These are phyloP conservation scores for Xiphorhynchus elegans DNA, from an alignment of 2,113 vertebrate species.

Conservation along the genomic window DNA sequence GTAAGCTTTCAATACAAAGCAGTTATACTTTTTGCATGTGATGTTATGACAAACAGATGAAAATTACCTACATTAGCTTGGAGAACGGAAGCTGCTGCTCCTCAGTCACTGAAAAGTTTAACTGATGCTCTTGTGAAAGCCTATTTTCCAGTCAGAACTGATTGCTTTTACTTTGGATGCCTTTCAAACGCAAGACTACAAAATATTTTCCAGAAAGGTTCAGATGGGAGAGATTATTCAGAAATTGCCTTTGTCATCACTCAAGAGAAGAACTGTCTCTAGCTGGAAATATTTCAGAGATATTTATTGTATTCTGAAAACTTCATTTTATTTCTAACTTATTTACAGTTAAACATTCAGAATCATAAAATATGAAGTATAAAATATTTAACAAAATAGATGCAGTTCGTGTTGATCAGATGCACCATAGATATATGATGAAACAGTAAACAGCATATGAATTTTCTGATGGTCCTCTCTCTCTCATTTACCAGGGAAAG, in stretches of 20 bases:
- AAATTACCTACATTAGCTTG: background rate
- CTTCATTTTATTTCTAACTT: conserved; percentile 70
- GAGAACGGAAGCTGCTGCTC: background rate
- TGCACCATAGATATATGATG: conserved; percentile 60
- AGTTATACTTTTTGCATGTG: background rate
- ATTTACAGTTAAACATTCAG: conserved; percentile 68
- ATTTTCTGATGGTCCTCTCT: background rate
- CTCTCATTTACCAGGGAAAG: background rate
- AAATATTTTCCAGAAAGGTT: background rate
- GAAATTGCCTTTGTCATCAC: background rate
- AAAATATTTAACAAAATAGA: conserved; percentile 72
- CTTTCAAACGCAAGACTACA: background rate
- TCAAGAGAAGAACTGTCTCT: conserved; percentile 43
- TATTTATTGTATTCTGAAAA: conserved; percentile 68
- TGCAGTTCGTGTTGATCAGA: conserved; percentile 52
- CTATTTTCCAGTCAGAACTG: background rate
- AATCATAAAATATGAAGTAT: conserved; percentile 66
- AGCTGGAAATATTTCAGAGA: conserved; percentile 55
- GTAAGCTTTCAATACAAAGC: background rate
- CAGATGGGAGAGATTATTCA: background rate
- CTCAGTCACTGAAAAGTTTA: background rate
- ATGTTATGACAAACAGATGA: background rate
- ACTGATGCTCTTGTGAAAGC: background rate
- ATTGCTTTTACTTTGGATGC: background rate
- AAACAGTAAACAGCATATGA: conserved; percentile 57